Base-by-base conservation (phyloP, 2,888 invertebrate genomes). In the Iselma pallidipennis region DNA sequence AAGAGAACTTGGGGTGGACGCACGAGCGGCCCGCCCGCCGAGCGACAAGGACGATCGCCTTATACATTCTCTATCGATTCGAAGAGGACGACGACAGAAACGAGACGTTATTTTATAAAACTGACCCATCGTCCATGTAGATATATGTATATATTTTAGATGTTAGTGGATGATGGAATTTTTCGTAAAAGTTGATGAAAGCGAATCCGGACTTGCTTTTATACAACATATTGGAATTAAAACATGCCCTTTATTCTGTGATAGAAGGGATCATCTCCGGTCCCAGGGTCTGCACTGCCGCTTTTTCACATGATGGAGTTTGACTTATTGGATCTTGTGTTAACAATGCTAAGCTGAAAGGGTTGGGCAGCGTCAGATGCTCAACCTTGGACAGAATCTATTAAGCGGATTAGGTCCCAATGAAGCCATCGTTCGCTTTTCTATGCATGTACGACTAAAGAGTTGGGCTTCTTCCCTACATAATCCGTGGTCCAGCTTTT, bases 401-500 rank as follows among this genome's bases (percentile, higher is more conserved):
- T 82, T 82, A 82, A 82, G 82, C 77, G 81, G 82, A 82, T 82
- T 82, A 82, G 76, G 70, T 76, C 77, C 76, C 78, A 78, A 79
- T 80, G 81, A 80, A 80, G 81, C 81, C 80, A 77, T 78, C 79
- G 74, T 69, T 72, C 66, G 65, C 63, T 66, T 62, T 65, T 58
- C 55, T 26, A 28, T 56, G 58, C 54, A 59, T 55, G 54, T 55
- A 37, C 28, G 55, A 21, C 68, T 68, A 72, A 74, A 74, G 74
- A 74, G 75, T 72, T 69, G 71, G 76, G 76, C 76, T 78, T 77
- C 76, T 74, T 78, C 9, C 16, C 80, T 78, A 79, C 78, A 79
- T 79, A 78, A 79, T 80, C 78, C 76, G 76, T 75, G 76, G 77
- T 76, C 73, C 73, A 72, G 75, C 73, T 73, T 74, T 73, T 71